phyloP scores from a whole-genome alignment of 2,113 vertebrate genomes.

The Nesoenas mayeri region DNA sequence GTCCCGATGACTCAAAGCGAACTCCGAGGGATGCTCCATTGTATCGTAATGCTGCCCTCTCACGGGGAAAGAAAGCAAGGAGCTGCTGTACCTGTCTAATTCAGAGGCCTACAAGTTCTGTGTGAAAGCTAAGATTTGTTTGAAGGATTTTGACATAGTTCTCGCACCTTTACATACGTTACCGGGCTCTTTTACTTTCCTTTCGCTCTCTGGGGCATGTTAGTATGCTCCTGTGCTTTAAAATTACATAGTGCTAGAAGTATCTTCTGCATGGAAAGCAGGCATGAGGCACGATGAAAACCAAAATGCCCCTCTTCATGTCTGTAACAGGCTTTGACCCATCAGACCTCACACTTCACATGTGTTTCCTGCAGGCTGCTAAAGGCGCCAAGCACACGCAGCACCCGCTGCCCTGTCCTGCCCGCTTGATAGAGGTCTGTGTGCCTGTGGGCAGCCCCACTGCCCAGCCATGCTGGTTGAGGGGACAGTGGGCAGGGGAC shows the following conservation, averaged over 20 bases:
- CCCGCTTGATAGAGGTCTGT: rapidly evolving
- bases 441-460: rapidly evolving
- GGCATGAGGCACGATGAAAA: rapidly evolving
- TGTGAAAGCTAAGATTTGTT: neutral
- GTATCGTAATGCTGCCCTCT: slow-evolving; percentile 72
- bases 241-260: neutral
- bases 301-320: neutral
- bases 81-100: neutral
- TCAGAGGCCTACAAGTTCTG: neutral
- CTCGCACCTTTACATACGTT: neutral
- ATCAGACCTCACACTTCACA: neutral
- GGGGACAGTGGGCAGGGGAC: neutral
- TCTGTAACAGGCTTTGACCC: neutral
- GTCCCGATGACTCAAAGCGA: neutral
- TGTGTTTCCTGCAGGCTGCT: rapidly evolving
- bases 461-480: rapidly evolving
- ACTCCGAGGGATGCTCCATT: neutral
- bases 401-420: neutral
- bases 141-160: neutral
- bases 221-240: rapidly evolving
- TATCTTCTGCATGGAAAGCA: neutral
- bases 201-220: neutral
- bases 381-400: rapidly evolving
- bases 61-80: neutral
- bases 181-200: rapidly evolving